Percentiles rank a stretch among this genome's conserved stretches.
Conservation (phyloP, 2,797 vertebrate genomes). For the Ctenopoma multispine region DNA sequence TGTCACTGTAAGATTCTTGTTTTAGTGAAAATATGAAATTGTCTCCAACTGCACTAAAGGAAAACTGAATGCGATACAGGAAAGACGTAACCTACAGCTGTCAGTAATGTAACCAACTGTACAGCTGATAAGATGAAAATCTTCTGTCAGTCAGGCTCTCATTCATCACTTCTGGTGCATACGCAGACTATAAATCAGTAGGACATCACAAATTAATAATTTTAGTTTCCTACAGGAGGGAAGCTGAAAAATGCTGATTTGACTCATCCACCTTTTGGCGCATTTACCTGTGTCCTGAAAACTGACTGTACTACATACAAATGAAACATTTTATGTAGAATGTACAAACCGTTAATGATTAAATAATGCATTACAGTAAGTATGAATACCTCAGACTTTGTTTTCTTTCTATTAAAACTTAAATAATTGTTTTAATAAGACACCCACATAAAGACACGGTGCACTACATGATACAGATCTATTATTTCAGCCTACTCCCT, state of each 20-base stretch:
- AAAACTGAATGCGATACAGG: conserved; percentile 11
- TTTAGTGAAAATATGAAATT: not conserved
- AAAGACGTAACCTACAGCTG: conserved; percentile 4
- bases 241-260: conserved; percentile 34
- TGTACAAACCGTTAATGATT: not conserved
- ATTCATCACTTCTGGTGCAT: conserved; percentile 53
- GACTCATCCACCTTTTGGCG: conserved; percentile 24
- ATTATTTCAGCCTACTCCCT: conserved; percentile 38
- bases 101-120: conserved; percentile 1
- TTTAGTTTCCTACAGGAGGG: conserved; percentile 18
- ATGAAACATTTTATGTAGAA: no score
- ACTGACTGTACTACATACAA: conserved; percentile 33
- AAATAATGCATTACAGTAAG: conserved; percentile 19
- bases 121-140: conserved; percentile 37
- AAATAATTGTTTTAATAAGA: conserved; percentile 41
- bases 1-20: not conserved
- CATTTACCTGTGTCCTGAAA: conserved; percentile 38
- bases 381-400: conserved; percentile 12
- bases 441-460: conserved; percentile 21
- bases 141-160: conserved; percentile 18
- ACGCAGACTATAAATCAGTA: conserved; percentile 43
- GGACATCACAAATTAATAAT: conserved; percentile 57
- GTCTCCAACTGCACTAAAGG: not conserved
- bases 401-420: conserved; percentile 4
- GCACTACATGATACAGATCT: not conserved